A percentile compares a stretch with the other conserved stretches of the same genome.
These are phyloP conservation scores for Nomada flava DNA, from an alignment of 2,888 invertebrate genomes.

Conservation along the genomic window DNA sequence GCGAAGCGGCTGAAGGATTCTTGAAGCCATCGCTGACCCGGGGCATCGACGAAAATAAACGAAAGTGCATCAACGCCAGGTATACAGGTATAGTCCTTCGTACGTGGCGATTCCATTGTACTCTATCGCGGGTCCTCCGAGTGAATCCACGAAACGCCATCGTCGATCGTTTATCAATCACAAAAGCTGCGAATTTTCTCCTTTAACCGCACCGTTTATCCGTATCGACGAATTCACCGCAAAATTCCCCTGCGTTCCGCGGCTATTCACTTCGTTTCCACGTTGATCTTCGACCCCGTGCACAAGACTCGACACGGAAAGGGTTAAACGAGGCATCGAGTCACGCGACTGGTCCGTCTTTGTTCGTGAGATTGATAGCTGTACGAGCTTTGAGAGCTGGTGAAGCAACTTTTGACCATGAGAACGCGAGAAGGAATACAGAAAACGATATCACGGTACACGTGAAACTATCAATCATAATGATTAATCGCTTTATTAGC, in stretches of 20 bases:
- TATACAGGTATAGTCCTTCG: slow-evolving; percentile 52
- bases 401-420: slow-evolving; percentile 20
- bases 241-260: slow-evolving; percentile 16
- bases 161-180: not conserved
- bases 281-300: not conserved
- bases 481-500: slow-evolving; percentile 40
- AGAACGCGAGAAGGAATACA: slow-evolving; percentile 21
- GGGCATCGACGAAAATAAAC: slow-evolving; percentile 66
- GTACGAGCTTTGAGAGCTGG: not conserved
- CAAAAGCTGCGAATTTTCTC: slow-evolving; percentile 13
- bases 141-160: slow-evolving; percentile 3
- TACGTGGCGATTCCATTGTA: slow-evolving; percentile 45
- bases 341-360: slow-evolving; percentile 19
- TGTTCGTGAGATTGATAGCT: slow-evolving; percentile 21
- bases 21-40: slow-evolving; percentile 39
- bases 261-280: not conserved
- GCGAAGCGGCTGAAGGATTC: not conserved
- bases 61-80: slow-evolving; percentile 62
- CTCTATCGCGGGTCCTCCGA: not conserved
- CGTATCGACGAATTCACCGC: not conserved
- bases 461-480: not conserved
- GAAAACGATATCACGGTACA: slow-evolving; percentile 14
- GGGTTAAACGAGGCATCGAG: slow-evolving; percentile 19
- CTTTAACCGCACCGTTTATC: not conserved
- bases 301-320: not conserved